These are phyloP conservation scores for Rhabdomys pumilio DNA, from an alignment of 2,797 vertebrate genomes.

Conservation along the genomic window DNA sequence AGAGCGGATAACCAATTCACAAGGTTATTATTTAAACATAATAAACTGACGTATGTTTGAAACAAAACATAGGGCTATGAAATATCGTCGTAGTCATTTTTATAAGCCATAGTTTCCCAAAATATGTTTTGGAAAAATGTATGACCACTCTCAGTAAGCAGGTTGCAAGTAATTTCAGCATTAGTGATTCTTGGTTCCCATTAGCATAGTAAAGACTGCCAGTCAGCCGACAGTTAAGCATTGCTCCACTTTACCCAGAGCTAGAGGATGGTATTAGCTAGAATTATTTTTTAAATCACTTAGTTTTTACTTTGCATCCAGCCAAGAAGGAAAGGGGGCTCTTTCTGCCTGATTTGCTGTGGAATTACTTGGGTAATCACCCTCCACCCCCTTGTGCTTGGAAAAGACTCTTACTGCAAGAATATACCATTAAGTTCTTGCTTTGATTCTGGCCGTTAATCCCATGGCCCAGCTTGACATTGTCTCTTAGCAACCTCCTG, in stretches of 20 bases:
- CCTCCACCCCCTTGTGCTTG: slow-evolving; percentile 69
- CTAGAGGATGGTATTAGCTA: background rate
- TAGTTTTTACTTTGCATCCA: slow-evolving; percentile 37
- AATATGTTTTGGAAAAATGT: background rate
- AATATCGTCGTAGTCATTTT: background rate
- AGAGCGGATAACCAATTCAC: background rate
- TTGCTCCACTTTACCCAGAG: background rate
- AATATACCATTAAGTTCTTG: slow-evolving; percentile 71
- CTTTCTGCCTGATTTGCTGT: slow-evolving; percentile 44
- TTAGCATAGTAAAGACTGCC: background rate
- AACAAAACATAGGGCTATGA: background rate
- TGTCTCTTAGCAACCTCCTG: slow-evolving; percentile 85
- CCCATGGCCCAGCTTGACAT: slow-evolving; percentile 82
- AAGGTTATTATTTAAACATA: background rate
- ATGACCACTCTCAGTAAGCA: background rate
- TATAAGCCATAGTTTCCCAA: background rate
- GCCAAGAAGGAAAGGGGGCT: slow-evolving; percentile 48
- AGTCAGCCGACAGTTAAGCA: background rate
- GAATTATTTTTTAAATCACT: slow-evolving; percentile 12
- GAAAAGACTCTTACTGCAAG: slow-evolving; percentile 76
- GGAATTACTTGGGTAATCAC: slow-evolving; percentile 65
- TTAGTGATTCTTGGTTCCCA: background rate
- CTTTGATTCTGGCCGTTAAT: slow-evolving; percentile 87
- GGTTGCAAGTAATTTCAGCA: background rate
- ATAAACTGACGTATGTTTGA: background rate